phyloP scores from a whole-genome alignment of 2,113 vertebrate genomes.

The Urocitellus parryii region DNA sequence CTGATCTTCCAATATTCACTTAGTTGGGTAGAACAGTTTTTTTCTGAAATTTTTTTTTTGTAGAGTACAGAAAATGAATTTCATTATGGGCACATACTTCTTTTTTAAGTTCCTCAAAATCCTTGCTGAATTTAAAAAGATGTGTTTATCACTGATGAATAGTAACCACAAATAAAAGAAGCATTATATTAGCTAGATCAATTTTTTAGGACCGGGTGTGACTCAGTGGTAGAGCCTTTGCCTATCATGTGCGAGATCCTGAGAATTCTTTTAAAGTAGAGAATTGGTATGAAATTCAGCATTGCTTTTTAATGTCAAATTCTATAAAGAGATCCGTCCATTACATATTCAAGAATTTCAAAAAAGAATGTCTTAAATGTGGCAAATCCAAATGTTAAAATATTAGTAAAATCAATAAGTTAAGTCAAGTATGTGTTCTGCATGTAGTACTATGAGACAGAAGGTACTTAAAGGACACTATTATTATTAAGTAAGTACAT shows the following conservation, averaged over 20 bases:
- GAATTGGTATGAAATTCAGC: slow-evolving; percentile 7
- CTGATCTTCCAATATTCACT: background rate
- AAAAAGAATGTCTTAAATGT: background rate
- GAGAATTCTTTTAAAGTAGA: background rate
- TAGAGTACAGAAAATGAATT: background rate
- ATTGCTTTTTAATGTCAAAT: background rate
- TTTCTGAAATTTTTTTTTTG: background rate
- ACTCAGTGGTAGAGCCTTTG: too few relatives aligned
- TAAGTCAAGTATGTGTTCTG: background rate
- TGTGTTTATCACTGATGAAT: background rate
- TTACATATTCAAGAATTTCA: background rate
- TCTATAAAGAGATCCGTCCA: background rate
- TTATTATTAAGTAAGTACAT: background rate
- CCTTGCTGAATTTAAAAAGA: background rate
- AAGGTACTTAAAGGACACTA: background rate
- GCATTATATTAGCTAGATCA: background rate
- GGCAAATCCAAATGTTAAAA: background rate
- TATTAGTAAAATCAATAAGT: background rate
- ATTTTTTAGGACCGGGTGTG: background rate
- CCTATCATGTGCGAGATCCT: too few relatives aligned
- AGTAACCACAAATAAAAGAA: slow-evolving; percentile 8
- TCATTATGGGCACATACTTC: background rate
- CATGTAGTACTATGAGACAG: background rate
- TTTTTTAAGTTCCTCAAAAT: slow-evolving; percentile 32
- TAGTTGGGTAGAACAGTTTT: background rate